phyloP scores from a whole-genome alignment of 35 echinoderm and acorn worm species.

The Anneissia japonica region DNA sequence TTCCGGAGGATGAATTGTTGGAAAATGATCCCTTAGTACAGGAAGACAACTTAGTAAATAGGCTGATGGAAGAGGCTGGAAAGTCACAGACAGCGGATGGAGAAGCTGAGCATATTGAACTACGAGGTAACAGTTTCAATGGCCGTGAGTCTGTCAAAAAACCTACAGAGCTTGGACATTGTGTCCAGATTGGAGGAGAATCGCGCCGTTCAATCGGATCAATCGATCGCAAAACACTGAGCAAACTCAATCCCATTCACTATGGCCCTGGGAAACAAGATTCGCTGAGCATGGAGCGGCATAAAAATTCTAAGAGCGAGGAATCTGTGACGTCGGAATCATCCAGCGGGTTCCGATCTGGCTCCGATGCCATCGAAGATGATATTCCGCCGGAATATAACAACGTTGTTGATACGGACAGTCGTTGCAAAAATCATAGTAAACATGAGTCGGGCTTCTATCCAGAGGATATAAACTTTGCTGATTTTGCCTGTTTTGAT shows the following conservation, averaged over 20 bases:
- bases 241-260: neutral
- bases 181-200: conserved; percentile 4
- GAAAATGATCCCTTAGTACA: neutral
- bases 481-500: neutral
- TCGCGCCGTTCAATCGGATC: conserved; percentile 1
- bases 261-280: neutral
- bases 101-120: conserved; percentile 44
- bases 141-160: conserved; percentile 23
- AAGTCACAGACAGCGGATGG: neutral
- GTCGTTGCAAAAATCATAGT: neutral
- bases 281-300: neutral
- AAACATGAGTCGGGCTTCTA: neutral
- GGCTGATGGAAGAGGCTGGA: neutral
- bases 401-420: conserved; percentile 32
- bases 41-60: neutral
- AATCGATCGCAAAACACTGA: neutral
- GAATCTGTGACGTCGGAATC: conserved; percentile 94
- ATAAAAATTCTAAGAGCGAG: conserved; percentile 84
- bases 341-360: conserved; percentile 93
- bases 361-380: conserved; percentile 63
- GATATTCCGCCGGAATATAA: conserved; percentile 84
- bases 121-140: conserved; percentile 45
- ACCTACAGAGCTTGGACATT: neutral
- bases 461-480: neutral
- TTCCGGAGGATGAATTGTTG: conserved; percentile 32